These are phyloP conservation scores for Empis stercorea DNA, from an alignment of 2,888 invertebrate species.

Conservation along the genomic window DNA sequence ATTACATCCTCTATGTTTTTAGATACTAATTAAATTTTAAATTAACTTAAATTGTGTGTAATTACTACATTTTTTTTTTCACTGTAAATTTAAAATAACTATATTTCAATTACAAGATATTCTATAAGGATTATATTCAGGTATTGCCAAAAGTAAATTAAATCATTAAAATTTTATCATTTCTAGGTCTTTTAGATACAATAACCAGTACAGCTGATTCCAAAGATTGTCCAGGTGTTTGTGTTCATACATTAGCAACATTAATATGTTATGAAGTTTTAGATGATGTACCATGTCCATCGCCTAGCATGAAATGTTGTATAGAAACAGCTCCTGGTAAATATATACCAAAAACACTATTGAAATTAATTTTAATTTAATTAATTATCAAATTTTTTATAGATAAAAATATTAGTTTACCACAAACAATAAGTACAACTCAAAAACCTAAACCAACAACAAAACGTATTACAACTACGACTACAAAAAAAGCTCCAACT, in stretches of 20 bases:
- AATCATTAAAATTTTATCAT: no score
- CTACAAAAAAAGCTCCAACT: constrained; percentile 25
- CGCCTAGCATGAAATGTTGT: constrained; percentile 72
- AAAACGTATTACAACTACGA: constrained; percentile 21
- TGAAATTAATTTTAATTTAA: not conserved
- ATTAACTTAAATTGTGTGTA: no score
- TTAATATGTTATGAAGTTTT: constrained; percentile 75
- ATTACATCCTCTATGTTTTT: no score
- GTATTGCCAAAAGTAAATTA: no score
- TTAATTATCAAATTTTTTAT: not conserved
- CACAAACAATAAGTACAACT: constrained; percentile 18
- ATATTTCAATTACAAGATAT: no score
- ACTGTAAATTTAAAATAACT: no score
- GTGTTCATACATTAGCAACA: constrained; percentile 74
- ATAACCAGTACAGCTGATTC: constrained; percentile 73
- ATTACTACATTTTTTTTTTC: no score
- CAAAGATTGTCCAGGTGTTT: constrained; percentile 79
- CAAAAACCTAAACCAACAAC: constrained; percentile 22
- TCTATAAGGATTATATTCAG: no score
- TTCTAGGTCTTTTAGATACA: constrained; percentile 64
- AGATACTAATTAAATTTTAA: no score
- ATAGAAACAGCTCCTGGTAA: constrained; percentile 59
- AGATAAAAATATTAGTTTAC: constrained; percentile 15
- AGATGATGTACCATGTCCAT: constrained; percentile 69
- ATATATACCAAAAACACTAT: constrained; percentile 16